A percentile compares a stretch with the other conserved stretches of the same genome.
These are phyloP conservation scores for Lomographa bimaculata DNA, from an alignment of 2,888 invertebrate species.

Conservation along the genomic window DNA sequence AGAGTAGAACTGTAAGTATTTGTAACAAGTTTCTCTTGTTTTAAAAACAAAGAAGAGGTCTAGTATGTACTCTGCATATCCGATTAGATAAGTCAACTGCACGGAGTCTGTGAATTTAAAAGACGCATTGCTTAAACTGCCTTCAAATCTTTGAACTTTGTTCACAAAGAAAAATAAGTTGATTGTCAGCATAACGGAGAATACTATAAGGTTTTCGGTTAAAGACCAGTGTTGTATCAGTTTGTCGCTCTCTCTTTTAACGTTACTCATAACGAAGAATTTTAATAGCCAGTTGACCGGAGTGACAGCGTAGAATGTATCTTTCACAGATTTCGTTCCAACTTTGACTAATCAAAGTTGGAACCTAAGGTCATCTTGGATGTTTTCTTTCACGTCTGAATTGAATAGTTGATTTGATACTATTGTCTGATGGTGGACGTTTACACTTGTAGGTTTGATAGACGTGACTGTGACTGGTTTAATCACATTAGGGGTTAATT, in stretches of 20 bases:
- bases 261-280: conserved; percentile 9
- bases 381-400: too few relatives aligned
- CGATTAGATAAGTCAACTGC: conserved; percentile 27
- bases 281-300: conserved; percentile 11
- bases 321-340: conserved; percentile 3
- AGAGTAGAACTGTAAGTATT: conserved; percentile 34
- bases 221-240: conserved; percentile 3
- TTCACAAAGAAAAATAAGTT: conserved; percentile 3
- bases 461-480: too few relatives aligned
- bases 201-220: conserved; percentile 2
- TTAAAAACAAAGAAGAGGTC: conserved; percentile 36
- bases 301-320: conserved; percentile 12
- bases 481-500: too few relatives aligned
- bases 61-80: conserved; percentile 31
- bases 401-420: too few relatives aligned
- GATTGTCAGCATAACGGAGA: background rate
- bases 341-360: too few relatives aligned
- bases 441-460: too few relatives aligned
- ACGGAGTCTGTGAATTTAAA: conserved; percentile 28
- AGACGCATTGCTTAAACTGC: background rate
- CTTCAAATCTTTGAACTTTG: conserved; percentile 2
- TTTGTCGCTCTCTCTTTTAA: conserved; percentile 4
- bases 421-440: too few relatives aligned
- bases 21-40: conserved; percentile 21
- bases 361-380: too few relatives aligned